phyloP scores from a whole-genome alignment of 1,140 invertebrate species.

The Geopemphigus sp. region DNA sequence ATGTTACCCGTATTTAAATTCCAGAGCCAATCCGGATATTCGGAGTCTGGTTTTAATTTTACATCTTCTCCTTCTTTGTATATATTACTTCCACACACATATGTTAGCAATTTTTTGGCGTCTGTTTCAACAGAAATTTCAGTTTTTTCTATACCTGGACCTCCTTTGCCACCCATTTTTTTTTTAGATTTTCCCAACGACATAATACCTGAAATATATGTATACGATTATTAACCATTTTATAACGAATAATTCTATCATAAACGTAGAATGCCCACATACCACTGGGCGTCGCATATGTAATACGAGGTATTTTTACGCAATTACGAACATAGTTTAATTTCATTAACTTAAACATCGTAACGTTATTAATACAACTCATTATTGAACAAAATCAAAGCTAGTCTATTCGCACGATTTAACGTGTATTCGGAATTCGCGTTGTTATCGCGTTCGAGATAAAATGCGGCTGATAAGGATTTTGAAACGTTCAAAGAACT shows the following conservation, averaged over 20 bases:
- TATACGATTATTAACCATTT: neutral
- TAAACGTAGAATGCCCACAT: neutral
- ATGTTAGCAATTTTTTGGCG: slow-evolving; percentile 71
- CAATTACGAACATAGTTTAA: slow-evolving; percentile 11
- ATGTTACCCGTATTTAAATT: slow-evolving; percentile 61
- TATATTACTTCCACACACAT: slow-evolving; percentile 85
- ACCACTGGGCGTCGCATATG: slow-evolving; percentile 28
- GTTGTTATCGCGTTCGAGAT: no score
- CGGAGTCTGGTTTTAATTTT: slow-evolving; percentile 77
- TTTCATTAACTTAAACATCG: slow-evolving; percentile 6
- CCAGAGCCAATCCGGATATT: slow-evolving; percentile 96
- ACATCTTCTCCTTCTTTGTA: slow-evolving; percentile 74
- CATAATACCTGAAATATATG: slow-evolving; percentile 40
- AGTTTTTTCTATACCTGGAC: slow-evolving; percentile 66
- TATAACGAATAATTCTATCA: neutral
- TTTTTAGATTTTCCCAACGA: slow-evolving; percentile 56
- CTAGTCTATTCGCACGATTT: no score
- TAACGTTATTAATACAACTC: neutral
- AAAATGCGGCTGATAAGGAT: no score
- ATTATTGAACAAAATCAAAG: no score
- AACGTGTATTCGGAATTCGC: no score
- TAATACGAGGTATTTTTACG: slow-evolving; percentile 7
- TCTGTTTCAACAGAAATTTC: slow-evolving; percentile 83
- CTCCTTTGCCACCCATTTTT: slow-evolving; percentile 60
- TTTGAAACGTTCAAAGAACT: no score